Percentiles rank a stretch among this genome's conserved stretches.
phyloP scores from a whole-genome alignment of 2,113 vertebrate genomes.

The Brachyistius frenatus region DNA sequence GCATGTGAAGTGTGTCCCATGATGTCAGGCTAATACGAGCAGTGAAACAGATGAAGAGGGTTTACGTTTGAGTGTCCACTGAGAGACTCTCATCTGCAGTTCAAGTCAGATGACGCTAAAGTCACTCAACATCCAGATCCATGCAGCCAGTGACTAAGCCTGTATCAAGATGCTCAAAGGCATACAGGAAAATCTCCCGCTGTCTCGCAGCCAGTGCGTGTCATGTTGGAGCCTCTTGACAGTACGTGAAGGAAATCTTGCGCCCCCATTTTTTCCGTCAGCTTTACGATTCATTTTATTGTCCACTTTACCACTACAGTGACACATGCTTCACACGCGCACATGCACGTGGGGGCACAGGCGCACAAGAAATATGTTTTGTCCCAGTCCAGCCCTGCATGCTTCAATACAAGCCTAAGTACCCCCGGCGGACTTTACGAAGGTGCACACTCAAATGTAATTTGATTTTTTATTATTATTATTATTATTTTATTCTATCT shows the following conservation, averaged over 20 bases:
- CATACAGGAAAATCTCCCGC: conserved; percentile 31
- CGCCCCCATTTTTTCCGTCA: conserved; percentile 24
- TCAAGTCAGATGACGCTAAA: conserved; percentile 55
- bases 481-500: not conserved
- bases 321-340: conserved; percentile 28
- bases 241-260: conserved; percentile 38
- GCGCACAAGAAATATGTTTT: too few relatives aligned
- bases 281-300: conserved; percentile 52
- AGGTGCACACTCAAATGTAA: not conserved
- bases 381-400: too few relatives aligned
- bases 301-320: conserved; percentile 14
- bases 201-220: conserved; percentile 25
- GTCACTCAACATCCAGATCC: conserved; percentile 12
- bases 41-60: conserved; percentile 56
- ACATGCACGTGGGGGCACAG: too few relatives aligned
- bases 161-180: conserved; percentile 27
- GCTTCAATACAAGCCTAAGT: not conserved
- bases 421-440: not conserved
- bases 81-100: conserved; percentile 58
- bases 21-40: conserved; percentile 57
- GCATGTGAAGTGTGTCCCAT: conserved; percentile 54
- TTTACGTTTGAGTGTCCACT: conserved; percentile 44
- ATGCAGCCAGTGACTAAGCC: conserved; percentile 38
- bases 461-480: not conserved
- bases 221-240: conserved; percentile 31